These are phyloP conservation scores for Tachystola acroxantha DNA, from an alignment of 2,888 invertebrate genomes.

Conservation along the genomic window DNA sequence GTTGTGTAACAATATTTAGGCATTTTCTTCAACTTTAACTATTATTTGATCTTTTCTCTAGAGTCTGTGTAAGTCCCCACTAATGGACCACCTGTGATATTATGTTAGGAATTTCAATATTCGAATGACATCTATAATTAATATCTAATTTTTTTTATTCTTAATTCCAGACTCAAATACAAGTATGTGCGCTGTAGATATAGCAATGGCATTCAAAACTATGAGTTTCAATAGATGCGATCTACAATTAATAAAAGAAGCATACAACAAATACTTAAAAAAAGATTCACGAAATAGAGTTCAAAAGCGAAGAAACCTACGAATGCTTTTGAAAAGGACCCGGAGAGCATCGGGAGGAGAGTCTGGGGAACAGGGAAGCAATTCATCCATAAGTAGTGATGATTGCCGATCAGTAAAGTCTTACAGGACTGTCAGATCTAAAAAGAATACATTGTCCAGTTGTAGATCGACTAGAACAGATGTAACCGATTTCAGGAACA, in stretches of 20 bases:
- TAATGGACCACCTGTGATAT: too few species aligned
- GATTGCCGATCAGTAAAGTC: conserved; percentile 45
- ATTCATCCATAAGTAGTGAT: conserved; percentile 57
- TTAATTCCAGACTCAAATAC: conserved; percentile 18
- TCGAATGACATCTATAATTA: too few species aligned
- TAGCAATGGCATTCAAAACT: conserved; percentile 43
- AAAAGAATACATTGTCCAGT: conserved; percentile 29
- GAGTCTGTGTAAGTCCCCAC: too few species aligned
- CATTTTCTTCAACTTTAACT: too few species aligned
- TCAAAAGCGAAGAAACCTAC: conserved; percentile 41
- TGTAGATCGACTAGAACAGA: conserved; percentile 34
- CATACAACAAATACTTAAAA: conserved; percentile 39
- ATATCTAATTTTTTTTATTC: too few species aligned
- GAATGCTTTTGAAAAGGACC: conserved; percentile 32
- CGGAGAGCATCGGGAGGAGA: conserved; percentile 41
- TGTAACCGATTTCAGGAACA: conserved; percentile 24
- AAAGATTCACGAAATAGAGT: conserved; percentile 31
- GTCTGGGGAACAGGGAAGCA: conserved; percentile 53
- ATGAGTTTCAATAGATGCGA: conserved; percentile 45
- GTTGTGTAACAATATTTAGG: too few species aligned
- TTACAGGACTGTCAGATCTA: conserved; percentile 23
- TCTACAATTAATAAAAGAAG: conserved; percentile 38
- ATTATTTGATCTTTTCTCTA: too few species aligned
- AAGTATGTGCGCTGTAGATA: conserved; percentile 45
- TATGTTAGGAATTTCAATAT: too few species aligned